Percentiles rank a stretch among this genome's conserved stretches.
phyloP scores from a whole-genome alignment of 35 echinoderm and acorn worm genomes.

The Amphiura filiformis region DNA sequence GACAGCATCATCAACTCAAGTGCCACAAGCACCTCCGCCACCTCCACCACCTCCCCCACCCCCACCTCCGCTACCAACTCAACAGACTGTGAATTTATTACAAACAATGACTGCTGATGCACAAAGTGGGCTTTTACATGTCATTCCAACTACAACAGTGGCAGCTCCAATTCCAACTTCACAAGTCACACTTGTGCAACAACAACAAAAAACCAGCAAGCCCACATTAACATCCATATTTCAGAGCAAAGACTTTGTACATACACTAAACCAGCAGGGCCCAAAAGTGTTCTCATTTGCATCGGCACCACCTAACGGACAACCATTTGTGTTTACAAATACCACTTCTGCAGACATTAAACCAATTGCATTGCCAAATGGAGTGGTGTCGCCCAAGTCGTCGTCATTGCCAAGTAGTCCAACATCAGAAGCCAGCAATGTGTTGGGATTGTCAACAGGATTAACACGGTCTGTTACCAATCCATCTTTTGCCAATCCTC shows the following conservation, averaged over 20 bases:
- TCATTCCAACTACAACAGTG: neutral
- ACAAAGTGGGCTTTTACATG: neutral
- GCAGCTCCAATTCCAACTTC: slow-evolving; percentile 8
- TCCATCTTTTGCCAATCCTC: slow-evolving; percentile 72
- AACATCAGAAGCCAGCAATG: slow-evolving; percentile 42
- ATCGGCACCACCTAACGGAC: slow-evolving; percentile 67
- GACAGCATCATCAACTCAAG: neutral
- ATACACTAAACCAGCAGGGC: slow-evolving; percentile 53
- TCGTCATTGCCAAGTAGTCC: slow-evolving; percentile 87
- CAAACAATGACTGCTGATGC: neutral
- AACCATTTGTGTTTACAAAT: slow-evolving; percentile 75
- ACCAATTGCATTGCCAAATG: slow-evolving; percentile 50
- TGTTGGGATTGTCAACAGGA: slow-evolving; percentile 32
- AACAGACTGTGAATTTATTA: neutral
- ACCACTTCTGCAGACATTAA: slow-evolving; percentile 37
- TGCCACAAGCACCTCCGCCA: slow-evolving; percentile 38
- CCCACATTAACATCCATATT: slow-evolving; percentile 41
- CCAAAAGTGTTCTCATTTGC: slow-evolving; percentile 81
- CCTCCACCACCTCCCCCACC: slow-evolving; percentile 42
- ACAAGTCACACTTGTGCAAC: too few species aligned
- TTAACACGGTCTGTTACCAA: slow-evolving; percentile 59
- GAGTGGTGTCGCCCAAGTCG: slow-evolving; percentile 64
- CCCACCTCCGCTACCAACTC: slow-evolving; percentile 31
- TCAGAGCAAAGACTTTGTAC: slow-evolving; percentile 68
- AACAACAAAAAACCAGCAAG: slow-evolving; percentile 30